Conservation (phyloP, 30 jellyfish, hydroid and myxozoan species). For the Calvadosia cruxmelitensis region DNA sequence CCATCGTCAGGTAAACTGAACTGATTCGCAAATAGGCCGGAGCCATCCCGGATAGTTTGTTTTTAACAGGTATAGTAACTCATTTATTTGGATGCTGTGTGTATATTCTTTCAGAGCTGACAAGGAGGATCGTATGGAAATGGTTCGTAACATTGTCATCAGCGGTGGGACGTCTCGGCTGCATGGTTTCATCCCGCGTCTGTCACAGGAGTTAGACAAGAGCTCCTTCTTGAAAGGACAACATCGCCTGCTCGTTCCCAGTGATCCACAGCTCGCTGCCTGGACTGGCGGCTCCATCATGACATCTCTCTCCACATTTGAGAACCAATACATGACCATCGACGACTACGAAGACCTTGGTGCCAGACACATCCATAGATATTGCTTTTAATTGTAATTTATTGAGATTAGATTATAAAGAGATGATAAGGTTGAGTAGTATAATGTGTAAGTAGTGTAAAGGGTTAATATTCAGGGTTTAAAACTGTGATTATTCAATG, state of each 20-base stretch:
- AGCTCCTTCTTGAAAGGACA: constrained; percentile 15
- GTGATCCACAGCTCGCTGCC: constrained; percentile 69
- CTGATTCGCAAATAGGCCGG: background rate
- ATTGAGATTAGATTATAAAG: too few species aligned
- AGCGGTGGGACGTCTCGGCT: constrained; percentile 74
- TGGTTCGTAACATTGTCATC: constrained; percentile 50
- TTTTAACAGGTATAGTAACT: too few species aligned
- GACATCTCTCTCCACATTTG: constrained; percentile 65
- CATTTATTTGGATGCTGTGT: too few species aligned
- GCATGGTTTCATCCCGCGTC: constrained; percentile 61
- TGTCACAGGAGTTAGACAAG: constrained; percentile 38
- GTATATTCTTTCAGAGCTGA: constrained; percentile 71
- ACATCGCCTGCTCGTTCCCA: constrained; percentile 27
- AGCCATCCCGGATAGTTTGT: too few species aligned
- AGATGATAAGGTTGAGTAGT: too few species aligned
- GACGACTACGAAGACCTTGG: constrained; percentile 91
- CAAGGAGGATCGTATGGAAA: constrained; percentile 24
- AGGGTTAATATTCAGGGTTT: too few species aligned
- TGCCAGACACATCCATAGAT: constrained; percentile 48
- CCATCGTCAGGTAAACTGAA: constrained; percentile 50
- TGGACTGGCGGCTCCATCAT: constrained; percentile 96
- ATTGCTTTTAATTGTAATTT: constrained; percentile 67
- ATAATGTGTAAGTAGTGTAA: too few species aligned
- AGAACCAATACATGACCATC: constrained; percentile 63
- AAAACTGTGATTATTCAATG: too few species aligned